Evolutionary conservation across 2,113 vertebrate species (phyloP).

Genomic region (Brienomyrus brachyistius): DNA sequence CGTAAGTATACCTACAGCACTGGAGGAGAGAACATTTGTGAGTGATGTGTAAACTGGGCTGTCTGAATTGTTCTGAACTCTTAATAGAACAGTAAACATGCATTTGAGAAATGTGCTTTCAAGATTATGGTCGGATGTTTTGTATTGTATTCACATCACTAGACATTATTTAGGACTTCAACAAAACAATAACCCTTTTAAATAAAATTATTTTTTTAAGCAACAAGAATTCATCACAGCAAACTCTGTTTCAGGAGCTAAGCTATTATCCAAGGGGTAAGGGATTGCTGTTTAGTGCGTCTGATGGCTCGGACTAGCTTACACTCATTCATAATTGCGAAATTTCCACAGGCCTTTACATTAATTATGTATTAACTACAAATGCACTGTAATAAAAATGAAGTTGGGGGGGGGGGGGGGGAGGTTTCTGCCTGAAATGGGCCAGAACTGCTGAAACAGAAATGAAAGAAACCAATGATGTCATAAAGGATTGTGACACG

Average conservation of each 20-base stretch:
- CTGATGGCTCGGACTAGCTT: not conserved
- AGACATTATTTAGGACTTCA: not conserved
- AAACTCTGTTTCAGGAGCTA: not conserved
- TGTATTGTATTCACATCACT: not conserved
- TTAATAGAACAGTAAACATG: not conserved
- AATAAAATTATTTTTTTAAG: not conserved
- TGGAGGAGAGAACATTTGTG: not conserved
- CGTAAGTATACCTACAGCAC: not conserved
- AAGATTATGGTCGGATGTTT: not conserved
- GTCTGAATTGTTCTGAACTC: not conserved
- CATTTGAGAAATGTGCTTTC: not conserved
- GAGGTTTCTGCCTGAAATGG: not conserved
- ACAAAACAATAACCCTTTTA: not conserved
- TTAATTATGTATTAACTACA: constrained; percentile 10
- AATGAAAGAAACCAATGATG: not conserved
- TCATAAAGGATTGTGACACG: not conserved
- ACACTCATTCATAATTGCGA: not conserved
- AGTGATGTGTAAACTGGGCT: not conserved
- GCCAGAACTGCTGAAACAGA: not conserved
- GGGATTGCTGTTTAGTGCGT: not conserved
- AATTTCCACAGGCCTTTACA: not conserved
- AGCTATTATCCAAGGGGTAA: not conserved
- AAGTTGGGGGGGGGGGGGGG: not conserved
- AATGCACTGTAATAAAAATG: constrained; percentile 15
- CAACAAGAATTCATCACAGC: not conserved